These are phyloP conservation scores for Anabacerthia variegaticeps DNA, from an alignment of 2,797 vertebrate genomes.

Conservation along the genomic window DNA sequence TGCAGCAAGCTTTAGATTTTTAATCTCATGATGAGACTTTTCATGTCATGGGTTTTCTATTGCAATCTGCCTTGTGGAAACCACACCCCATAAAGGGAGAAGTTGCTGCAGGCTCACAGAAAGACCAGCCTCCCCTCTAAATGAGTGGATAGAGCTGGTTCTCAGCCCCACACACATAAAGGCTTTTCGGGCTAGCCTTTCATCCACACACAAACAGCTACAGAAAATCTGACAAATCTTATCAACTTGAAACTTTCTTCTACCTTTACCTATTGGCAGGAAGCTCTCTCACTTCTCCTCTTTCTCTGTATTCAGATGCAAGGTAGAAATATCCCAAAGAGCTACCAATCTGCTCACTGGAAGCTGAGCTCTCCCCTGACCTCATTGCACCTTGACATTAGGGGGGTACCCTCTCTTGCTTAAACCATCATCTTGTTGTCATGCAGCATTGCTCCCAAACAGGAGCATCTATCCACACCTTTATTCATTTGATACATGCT, in stretches of 20 bases:
- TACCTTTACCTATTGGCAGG: background rate
- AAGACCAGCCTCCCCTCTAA: background rate
- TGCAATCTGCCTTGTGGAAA: background rate
- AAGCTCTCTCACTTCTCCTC: background rate
- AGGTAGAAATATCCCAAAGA: background rate
- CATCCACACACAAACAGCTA: background rate
- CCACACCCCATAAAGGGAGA: background rate
- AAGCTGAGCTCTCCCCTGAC: background rate
- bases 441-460: background rate
- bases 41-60: background rate
- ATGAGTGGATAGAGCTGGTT: background rate
- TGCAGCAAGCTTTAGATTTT: background rate
- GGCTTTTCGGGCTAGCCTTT: background rate
- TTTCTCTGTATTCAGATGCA: background rate
- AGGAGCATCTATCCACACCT: background rate
- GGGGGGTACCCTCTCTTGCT: background rate
- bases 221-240: background rate
- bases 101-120: background rate
- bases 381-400: background rate
- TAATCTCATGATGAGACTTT: background rate
- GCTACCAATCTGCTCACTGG: background rate
- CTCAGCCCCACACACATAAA: background rate
- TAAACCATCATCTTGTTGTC: background rate
- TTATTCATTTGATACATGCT: background rate
- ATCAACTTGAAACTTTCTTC: background rate